Conservation (phyloP, 2,888 invertebrate species). For the Esperia sulphurella region DNA sequence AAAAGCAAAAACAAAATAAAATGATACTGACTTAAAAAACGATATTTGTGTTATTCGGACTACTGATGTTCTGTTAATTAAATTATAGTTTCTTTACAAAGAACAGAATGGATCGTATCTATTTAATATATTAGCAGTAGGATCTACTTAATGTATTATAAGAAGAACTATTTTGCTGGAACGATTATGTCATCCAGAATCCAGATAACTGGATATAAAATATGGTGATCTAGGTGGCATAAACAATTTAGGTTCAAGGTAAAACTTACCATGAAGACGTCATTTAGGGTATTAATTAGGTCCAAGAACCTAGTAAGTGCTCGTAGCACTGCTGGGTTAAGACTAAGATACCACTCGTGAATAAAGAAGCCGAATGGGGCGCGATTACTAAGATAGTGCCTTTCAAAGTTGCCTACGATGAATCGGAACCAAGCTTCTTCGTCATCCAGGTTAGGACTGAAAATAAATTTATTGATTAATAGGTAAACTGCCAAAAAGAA, state of each 20-base stretch:
- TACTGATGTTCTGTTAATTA: too few relatives aligned
- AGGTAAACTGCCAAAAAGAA: neutral
- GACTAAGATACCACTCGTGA: slow-evolving; percentile 80
- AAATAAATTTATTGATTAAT: neutral
- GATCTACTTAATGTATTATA: too few relatives aligned
- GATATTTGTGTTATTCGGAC: too few relatives aligned
- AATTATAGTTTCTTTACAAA: too few relatives aligned
- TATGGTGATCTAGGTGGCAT: too few relatives aligned
- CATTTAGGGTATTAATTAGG: slow-evolving; percentile 67
- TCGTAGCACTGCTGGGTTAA: slow-evolving; percentile 55
- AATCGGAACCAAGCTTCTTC: slow-evolving; percentile 74
- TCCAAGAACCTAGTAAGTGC: slow-evolving; percentile 79
- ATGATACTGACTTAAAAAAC: too few relatives aligned
- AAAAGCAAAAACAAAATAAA: slow-evolving; percentile 4
- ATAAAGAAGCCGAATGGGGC: slow-evolving; percentile 84
- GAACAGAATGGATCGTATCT: too few relatives aligned
- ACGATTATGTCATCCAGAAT: too few relatives aligned
- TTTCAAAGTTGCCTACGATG: slow-evolving; percentile 81
- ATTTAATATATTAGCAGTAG: too few relatives aligned
- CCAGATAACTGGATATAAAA: too few relatives aligned
- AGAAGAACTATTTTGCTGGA: too few relatives aligned
- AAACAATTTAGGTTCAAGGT: too few relatives aligned
- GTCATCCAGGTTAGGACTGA: slow-evolving; percentile 42
- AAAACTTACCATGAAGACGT: slow-evolving; percentile 80
- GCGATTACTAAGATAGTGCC: slow-evolving; percentile 80